phyloP scores from a whole-genome alignment of 2,797 vertebrate species.

The Cirrhinus molitorella region DNA sequence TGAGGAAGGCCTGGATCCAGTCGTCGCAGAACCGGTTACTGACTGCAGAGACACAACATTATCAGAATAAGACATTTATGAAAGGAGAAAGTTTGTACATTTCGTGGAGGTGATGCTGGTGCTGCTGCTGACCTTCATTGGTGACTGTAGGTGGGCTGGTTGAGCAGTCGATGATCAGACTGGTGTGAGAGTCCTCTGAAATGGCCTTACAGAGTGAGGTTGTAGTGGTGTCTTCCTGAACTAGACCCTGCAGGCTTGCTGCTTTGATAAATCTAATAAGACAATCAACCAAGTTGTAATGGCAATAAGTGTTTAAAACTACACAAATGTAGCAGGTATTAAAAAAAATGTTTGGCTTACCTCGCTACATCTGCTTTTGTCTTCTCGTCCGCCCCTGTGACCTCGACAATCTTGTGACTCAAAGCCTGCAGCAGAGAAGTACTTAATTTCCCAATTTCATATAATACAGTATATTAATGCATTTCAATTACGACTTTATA shows the following conservation, averaged over 20 bases:
- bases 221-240: slow-evolving; percentile 89
- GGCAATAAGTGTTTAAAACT: not conserved
- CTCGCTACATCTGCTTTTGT: slow-evolving; percentile 89
- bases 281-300: not conserved
- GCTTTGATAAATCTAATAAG: slow-evolving; percentile 90
- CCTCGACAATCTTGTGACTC: slow-evolving; percentile 90
- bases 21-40: slow-evolving; percentile 96
- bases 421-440: slow-evolving; percentile 82
- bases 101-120: not conserved
- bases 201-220: slow-evolving; percentile 87
- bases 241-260: slow-evolving; percentile 91
- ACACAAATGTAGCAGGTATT: not conserved
- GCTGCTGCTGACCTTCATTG: slow-evolving; percentile 80
- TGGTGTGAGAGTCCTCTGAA: slow-evolving; percentile 81
- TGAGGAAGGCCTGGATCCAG: slow-evolving; percentile 94
- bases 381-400: slow-evolving; percentile 85
- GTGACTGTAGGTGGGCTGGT: slow-evolving; percentile 80
- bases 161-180: slow-evolving; percentile 86
- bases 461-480: not conserved
- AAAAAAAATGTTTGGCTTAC: slow-evolving; percentile 73
- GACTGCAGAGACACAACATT: slow-evolving; percentile 73
- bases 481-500: not conserved
- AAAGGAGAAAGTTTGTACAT: not conserved
- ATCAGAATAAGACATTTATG: not conserved
- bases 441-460: not conserved